A percentile compares a stretch with the other conserved stretches of the same genome.
Evolutionary conservation across 2,888 invertebrate genomes (phyloP).

Genomic region (Leptinotarsa rubiginosa): DNA sequence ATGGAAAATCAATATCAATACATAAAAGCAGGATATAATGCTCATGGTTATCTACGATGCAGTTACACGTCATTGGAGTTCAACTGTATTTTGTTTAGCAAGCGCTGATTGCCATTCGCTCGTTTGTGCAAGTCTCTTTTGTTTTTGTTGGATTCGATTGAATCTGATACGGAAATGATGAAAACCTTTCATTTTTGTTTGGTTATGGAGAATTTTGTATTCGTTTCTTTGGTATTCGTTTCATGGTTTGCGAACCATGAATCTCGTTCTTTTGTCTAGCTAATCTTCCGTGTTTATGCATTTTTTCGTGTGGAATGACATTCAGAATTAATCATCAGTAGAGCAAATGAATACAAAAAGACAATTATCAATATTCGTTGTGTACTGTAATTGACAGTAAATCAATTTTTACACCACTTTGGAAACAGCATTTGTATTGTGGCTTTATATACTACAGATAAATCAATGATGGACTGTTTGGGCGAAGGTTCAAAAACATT

Average conservation of each 20-base stretch:
- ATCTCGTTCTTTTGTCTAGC: not conserved
- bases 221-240: not conserved
- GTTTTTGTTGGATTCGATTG: constrained; percentile 41
- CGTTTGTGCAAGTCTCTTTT: constrained; percentile 37
- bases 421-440: too few species aligned
- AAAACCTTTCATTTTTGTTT: constrained; percentile 27
- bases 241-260: constrained; percentile 1
- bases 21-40: constrained; percentile 57
- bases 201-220: constrained; percentile 26
- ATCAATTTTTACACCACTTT: too few species aligned
- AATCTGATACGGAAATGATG: constrained; percentile 40
- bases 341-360: too few species aligned
- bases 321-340: too few species aligned
- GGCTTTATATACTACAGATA: too few species aligned
- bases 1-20: constrained; percentile 56
- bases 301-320: too few species aligned
- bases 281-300: too few species aligned
- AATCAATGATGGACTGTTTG: too few species aligned
- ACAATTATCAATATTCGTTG: too few species aligned
- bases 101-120: constrained; percentile 30
- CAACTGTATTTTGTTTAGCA: constrained; percentile 46
- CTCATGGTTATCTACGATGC: constrained; percentile 52
- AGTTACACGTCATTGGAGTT: constrained; percentile 56
- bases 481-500: too few species aligned
- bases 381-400: too few species aligned